A percentile compares a stretch with the other conserved stretches of the same genome.
Conservation (phyloP, 2,888 invertebrate species). For the Scaptodrosophila latifasciaeformis region DNA sequence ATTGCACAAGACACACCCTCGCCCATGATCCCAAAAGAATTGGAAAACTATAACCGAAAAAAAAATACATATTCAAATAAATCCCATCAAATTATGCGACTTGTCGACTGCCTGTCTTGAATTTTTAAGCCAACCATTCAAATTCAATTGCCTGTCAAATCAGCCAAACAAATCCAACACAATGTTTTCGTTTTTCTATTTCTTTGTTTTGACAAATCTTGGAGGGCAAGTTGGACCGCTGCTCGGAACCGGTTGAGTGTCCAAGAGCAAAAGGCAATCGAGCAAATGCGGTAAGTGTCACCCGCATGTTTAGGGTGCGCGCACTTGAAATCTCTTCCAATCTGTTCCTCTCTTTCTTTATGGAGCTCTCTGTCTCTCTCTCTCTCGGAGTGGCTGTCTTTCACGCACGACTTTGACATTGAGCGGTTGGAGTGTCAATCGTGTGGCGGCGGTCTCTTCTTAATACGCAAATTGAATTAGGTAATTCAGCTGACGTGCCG, state of each 20-base stretch:
- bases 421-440: slow-evolving; percentile 37
- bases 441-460: slow-evolving; percentile 9
- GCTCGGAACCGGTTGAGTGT: too few relatives aligned
- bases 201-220: not conserved
- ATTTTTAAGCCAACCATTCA: slow-evolving; percentile 27
- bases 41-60: too few relatives aligned
- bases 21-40: slow-evolving; percentile 29
- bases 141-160: too few relatives aligned
- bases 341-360: too few relatives aligned
- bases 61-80: too few relatives aligned
- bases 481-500: slow-evolving; percentile 28
- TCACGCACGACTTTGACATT: slow-evolving; percentile 48
- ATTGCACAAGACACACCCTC: slow-evolving; percentile 32
- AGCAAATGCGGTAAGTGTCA: too few relatives aligned
- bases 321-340: too few relatives aligned
- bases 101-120: slow-evolving; percentile 57
- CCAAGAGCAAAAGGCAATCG: too few relatives aligned
- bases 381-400: too few relatives aligned
- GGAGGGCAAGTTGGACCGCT: too few relatives aligned
- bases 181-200: not conserved
- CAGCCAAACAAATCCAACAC: too few relatives aligned
- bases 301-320: too few relatives aligned
- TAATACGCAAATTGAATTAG: slow-evolving; percentile 61
- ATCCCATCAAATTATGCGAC: slow-evolving; percentile 66
- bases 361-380: not conserved